Evolutionary conservation across 2,113 vertebrate genomes (phyloP).

Genomic region (Barnardius zonarius): DNA sequence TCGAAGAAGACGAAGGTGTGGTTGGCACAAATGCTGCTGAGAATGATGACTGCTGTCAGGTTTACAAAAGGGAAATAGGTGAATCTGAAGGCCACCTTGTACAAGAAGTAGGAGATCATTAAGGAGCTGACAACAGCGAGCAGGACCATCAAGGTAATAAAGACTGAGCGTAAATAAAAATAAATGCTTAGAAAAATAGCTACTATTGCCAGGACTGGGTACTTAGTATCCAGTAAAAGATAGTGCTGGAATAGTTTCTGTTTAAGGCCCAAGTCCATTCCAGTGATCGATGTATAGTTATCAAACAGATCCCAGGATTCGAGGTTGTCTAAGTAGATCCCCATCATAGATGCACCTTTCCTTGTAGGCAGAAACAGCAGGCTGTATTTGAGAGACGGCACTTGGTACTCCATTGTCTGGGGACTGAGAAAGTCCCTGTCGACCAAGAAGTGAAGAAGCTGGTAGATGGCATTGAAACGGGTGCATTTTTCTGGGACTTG

Average conservation of each 20-base stretch:
- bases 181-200: constrained; percentile 87
- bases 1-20: constrained; percentile 91
- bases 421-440: constrained; percentile 95
- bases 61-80: constrained; percentile 94
- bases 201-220: constrained; percentile 84
- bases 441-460: constrained; percentile 92
- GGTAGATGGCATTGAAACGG: constrained; percentile 83
- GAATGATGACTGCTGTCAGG: constrained; percentile 82
- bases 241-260: constrained; percentile 90
- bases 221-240: constrained; percentile 87
- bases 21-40: constrained; percentile 89
- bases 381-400: constrained; percentile 95
- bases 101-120: constrained; percentile 91
- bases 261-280: constrained; percentile 96
- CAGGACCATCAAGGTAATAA: constrained; percentile 86
- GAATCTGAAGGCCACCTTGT: constrained; percentile 90
- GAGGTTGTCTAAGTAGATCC: constrained; percentile 88
- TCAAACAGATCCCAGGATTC: constrained; percentile 83
- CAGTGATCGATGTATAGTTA: constrained; percentile 90
- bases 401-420: constrained; percentile 92
- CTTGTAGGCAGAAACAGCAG: constrained; percentile 87
- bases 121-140: constrained; percentile 84
- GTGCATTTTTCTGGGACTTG: constrained; percentile 90
- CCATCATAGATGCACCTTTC: constrained; percentile 89
- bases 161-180: constrained; percentile 89